phyloP scores from a whole-genome alignment of 2,113 vertebrate species.

The Cyprinus carpio region DNA sequence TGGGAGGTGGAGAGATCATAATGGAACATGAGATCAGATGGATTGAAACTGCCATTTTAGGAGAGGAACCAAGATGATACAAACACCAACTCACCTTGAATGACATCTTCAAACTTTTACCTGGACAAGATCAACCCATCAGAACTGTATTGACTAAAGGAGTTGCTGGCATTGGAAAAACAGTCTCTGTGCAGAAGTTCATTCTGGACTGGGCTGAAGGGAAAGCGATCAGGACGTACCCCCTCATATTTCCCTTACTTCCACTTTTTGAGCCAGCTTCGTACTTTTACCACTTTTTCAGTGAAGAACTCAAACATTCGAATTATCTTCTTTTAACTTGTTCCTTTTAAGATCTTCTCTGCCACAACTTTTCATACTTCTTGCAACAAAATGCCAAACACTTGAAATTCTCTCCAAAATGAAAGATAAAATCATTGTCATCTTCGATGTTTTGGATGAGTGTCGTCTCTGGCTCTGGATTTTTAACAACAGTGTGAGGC shows the following conservation, averaged over 20 bases:
- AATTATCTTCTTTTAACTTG: too few relatives aligned
- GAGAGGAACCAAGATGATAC: neutral
- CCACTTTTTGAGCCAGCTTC: too few relatives aligned
- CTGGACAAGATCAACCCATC: neutral
- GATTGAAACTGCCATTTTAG: slow-evolving; percentile 6
- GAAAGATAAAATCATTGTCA: neutral
- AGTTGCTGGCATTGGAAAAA: slow-evolving; percentile 44
- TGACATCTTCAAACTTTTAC: neutral
- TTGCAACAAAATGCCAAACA: neutral
- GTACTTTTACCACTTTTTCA: too few relatives aligned
- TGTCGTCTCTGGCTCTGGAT: slow-evolving; percentile 9
- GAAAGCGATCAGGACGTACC: neutral
- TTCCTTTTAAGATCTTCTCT: neutral
- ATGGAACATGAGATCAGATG: slow-evolving; percentile 21
- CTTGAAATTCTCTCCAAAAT: neutral
- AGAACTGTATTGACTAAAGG: slow-evolving; percentile 19
- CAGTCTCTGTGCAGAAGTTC: slow-evolving; percentile 11
- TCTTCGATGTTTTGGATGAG: slow-evolving; percentile 33
- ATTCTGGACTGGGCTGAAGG: slow-evolving; percentile 22
- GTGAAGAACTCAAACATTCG: neutral
- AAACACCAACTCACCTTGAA: neutral
- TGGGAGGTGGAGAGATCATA: neutral
- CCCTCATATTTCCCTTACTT: slow-evolving; percentile 16
- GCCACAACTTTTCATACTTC: too few relatives aligned
- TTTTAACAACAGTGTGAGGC: neutral